These are phyloP conservation scores for Cassiopea xamachana DNA, from an alignment of 30 jellyfish, hydroid and myxozoan species.

Conservation along the genomic window DNA sequence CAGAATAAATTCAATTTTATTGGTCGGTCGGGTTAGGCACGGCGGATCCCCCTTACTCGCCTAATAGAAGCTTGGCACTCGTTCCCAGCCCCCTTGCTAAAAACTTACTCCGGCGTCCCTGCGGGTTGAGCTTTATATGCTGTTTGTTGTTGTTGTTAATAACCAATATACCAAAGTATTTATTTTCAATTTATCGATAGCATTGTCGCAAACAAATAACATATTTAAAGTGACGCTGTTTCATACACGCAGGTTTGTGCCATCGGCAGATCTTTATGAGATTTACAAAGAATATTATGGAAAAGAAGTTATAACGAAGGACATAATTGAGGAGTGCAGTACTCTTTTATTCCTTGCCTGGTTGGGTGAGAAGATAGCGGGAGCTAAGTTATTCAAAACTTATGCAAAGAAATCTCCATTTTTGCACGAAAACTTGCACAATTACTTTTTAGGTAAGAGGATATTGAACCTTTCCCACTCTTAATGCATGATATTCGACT, in stretches of 20 bases:
- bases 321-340: slow-evolving; percentile 71
- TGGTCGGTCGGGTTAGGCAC: too few relatives aligned
- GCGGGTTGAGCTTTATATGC: too few relatives aligned
- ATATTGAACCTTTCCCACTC: not conserved
- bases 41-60: too few relatives aligned
- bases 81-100: too few relatives aligned
- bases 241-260: slow-evolving; percentile 70
- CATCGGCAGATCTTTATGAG: slow-evolving; percentile 71
- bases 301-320: slow-evolving; percentile 50
- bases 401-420: slow-evolving; percentile 87
- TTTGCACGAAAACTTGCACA: slow-evolving; percentile 74
- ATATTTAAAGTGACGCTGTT: not conserved
- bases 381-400: slow-evolving; percentile 67
- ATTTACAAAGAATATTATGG: slow-evolving; percentile 83
- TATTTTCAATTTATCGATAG: too few relatives aligned
- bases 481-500: not conserved
- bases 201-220: too few relatives aligned
- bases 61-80: too few relatives aligned
- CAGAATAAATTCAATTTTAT: too few relatives aligned
- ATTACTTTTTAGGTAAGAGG: slow-evolving; percentile 74
- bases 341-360: slow-evolving; percentile 77
- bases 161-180: too few relatives aligned
- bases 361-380: slow-evolving; percentile 84
- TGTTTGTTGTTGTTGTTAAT: too few relatives aligned
- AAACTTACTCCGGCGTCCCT: too few relatives aligned